phyloP scores from a whole-genome alignment of 2,113 vertebrate species.

The Tinamus guttatus region DNA sequence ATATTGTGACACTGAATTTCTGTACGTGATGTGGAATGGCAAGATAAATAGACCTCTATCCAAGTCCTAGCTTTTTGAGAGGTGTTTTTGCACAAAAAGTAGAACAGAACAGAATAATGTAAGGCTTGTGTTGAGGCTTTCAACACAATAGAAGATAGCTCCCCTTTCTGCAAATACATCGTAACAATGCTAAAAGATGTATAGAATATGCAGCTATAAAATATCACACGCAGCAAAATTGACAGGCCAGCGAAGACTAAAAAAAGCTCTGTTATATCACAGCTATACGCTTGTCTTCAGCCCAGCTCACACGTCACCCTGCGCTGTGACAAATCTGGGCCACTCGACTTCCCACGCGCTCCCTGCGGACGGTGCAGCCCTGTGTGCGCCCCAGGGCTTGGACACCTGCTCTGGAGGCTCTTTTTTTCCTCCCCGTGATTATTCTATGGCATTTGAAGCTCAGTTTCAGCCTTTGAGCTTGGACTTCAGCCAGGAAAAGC shows the following conservation, averaged over 20 bases:
- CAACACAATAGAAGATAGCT: not conserved
- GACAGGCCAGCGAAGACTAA: not conserved
- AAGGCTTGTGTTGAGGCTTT: not conserved
- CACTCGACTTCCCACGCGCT: rapidly evolving
- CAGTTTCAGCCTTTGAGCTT: not conserved
- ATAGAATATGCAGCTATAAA: rapidly evolving
- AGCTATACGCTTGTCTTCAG: not conserved
- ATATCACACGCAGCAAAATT: not conserved
- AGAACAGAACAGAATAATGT: not conserved
- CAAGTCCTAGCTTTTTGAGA: not conserved
- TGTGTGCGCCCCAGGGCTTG: rapidly evolving
- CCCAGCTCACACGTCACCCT: not conserved
- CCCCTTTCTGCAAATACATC: rapidly evolving
- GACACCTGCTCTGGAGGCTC: not conserved
- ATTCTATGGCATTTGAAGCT: not conserved
- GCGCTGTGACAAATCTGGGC: not conserved
- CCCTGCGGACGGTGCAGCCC: not conserved
- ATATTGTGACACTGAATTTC: not conserved
- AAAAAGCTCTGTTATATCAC: not conserved
- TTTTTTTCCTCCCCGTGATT: not conserved
- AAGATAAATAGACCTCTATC: not conserved
- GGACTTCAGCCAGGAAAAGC: not conserved
- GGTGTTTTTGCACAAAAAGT: not conserved
- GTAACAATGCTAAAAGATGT: rapidly evolving
- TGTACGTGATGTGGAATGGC: not conserved